Evolutionary conservation across 1,140 invertebrate species (phyloP), one percentile per base, ranked within the genome.

Genomic region (Hormaphis cornu): DNA sequence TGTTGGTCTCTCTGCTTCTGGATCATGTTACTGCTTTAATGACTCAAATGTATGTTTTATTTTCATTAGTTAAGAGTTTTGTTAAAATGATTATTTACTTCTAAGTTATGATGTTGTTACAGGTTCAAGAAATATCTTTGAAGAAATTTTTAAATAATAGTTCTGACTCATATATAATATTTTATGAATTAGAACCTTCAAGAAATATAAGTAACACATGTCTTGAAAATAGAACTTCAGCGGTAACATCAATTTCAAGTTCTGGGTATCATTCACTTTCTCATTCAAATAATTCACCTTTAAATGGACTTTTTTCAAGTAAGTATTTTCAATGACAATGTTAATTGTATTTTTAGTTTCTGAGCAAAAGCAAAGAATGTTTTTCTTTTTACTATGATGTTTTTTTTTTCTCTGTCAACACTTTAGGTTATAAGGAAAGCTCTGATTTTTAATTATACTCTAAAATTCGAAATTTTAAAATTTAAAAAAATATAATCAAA

Each of bases 91-190:
- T 28, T n/a, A 28, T 26, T 20, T 20, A 46, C 14, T 70, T 42
- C 3, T 37, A 52, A 14, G n/a, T 70, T 52, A 12, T n/a, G 14
- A 18, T 30, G 44, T 30, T 50, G 6, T 71, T 44, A 20, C 69
- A 74, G 76, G 35, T 74, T 86, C 82, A 89, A 93, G 48, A 82
- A 87, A 69, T 83, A 85, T 66, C 84, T 91, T 69, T 86, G 85
- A 50, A 78, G 89, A 59, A 85, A 84, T 73, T 85, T 84, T 73
- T 89, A 40, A 81, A 91, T 18, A 86, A 83, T 73, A 89, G 88
- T n/a, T n/a, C n/a, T 16, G 90, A 92, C 77, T 89, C 91, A 1
- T 95, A 95, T 75, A 90, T 95, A 52, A 89, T 95, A 83, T 89
- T 95, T 72, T 95, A 93, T 76, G 89, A 93, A 78, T 81, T 89